Evolutionary conservation across 64 coral and sea anemone genomes (phyloP).

Genomic region (Stichodactyla helianthus): DNA sequence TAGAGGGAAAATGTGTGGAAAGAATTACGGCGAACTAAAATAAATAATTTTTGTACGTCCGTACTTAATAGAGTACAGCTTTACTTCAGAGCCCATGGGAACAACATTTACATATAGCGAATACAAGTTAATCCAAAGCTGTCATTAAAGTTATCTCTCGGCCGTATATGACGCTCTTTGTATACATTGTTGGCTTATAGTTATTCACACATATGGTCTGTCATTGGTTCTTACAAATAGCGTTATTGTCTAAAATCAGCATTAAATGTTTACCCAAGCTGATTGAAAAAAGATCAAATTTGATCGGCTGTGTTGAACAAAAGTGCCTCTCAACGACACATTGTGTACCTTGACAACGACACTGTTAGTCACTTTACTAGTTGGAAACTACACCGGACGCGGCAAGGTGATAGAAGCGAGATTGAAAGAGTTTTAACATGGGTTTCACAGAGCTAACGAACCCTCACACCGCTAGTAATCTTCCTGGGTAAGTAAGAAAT

Average conservation of each 20-base stretch:
- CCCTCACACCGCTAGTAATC: slow-evolving; percentile 75
- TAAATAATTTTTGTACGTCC: background rate
- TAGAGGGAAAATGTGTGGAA: background rate
- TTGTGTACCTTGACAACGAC: slow-evolving; percentile 83
- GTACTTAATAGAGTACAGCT: background rate
- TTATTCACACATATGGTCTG: background rate
- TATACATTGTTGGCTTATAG: slow-evolving; percentile 25
- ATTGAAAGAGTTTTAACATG: slow-evolving; percentile 35
- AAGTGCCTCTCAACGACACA: slow-evolving; percentile 43
- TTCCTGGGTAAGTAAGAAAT: slow-evolving; percentile 60
- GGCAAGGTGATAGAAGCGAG: background rate
- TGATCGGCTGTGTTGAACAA: slow-evolving; percentile 3
- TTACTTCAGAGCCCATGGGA: background rate
- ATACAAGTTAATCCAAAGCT: slow-evolving; percentile 1
- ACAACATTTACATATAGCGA: background rate
- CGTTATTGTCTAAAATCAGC: slow-evolving; percentile 32
- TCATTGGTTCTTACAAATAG: slow-evolving; percentile 15
- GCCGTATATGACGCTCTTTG: slow-evolving; percentile 39
- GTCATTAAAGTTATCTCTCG: slow-evolving; percentile 29
- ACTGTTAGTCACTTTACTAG: slow-evolving; percentile 33
- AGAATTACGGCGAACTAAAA: background rate
- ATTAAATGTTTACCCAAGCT: slow-evolving; percentile 14
- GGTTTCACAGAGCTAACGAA: slow-evolving; percentile 81
- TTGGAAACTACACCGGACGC: slow-evolving; percentile 5
- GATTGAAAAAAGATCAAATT: slow-evolving; percentile 27